A percentile compares a stretch with the other conserved stretches of the same genome.
Conservation (phyloP, 2,888 invertebrate genomes). For the Tipula confusa region DNA sequence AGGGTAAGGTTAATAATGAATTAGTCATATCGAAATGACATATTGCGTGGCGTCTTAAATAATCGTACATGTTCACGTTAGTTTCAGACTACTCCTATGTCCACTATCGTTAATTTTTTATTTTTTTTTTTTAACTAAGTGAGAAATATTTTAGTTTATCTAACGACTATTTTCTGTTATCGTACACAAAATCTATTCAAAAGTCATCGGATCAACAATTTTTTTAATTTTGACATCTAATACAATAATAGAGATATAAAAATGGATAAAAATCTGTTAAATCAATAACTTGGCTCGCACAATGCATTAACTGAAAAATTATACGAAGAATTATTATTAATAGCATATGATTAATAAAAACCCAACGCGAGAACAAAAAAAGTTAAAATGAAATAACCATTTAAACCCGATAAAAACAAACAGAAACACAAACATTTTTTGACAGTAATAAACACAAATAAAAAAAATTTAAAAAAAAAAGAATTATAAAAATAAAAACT, state of each 20-base stretch:
- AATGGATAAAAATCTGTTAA: background rate
- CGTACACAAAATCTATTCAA: background rate
- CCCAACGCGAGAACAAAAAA: background rate
- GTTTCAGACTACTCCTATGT: too few species aligned
- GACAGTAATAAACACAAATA: background rate
- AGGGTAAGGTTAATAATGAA: background rate
- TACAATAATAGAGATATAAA: background rate
- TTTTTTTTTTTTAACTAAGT: background rate
- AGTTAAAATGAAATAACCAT: background rate
- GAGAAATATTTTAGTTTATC: background rate
- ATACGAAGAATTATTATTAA: background rate
- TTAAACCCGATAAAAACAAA: background rate
- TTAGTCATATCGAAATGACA: background rate
- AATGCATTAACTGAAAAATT: background rate
- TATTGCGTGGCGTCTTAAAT: background rate
- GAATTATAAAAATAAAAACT: background rate
- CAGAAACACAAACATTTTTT: background rate
- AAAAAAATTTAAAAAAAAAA: background rate
- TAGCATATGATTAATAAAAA: background rate
- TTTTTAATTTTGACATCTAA: too few species aligned
- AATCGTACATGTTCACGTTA: background rate
- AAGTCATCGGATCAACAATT: background rate
- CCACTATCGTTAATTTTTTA: background rate
- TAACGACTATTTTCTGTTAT: background rate
- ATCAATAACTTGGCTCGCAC: conserved; percentile 7